Evolutionary conservation across 2,797 vertebrate species (phyloP), one percentile per base, ranked within the genome.

Genomic region (Lindbergichthys nudifrons): DNA sequence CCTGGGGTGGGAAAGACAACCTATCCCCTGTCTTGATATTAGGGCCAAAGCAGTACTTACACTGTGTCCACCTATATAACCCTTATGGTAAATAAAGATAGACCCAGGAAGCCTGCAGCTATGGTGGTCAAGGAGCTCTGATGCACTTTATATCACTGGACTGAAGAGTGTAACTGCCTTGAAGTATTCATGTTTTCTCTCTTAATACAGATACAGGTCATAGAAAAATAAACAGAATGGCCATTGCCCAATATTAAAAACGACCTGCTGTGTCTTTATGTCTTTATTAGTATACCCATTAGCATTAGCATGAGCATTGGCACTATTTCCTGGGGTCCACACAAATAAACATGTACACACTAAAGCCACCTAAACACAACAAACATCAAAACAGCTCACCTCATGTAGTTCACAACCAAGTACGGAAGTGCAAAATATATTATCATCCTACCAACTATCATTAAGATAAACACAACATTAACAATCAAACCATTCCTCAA

Each of bases 21-120:
- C 75, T 70, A 47, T 77, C 73, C 57, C 68, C 76, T 56, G 64
- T 82, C 68, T 87, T 65, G 42, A 12, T 67, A 74, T 18, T 45
- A 61, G 60, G 81, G 87, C 81, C 81, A 85, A 77, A 82, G 73
- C 80, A 74, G 80, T 87, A 80, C 88, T 91, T 90, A 79, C 75
- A 82, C 86, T 8, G 41, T 62, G 57, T 75, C 68, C 83, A 75
- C 86, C 77, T 80, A 62, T 85, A 75, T 84, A 85, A 89, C 84
- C 84, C 48, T 66, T 68, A 79, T 81, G 72, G 59, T 72, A 88
- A 83, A 83, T 70, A 52, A 82, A 87, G 80, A 90, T 88, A 80
- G 69, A 71, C 58, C 51, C 16, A n/a, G 16, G 65, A 75, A 19
- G 85, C 88, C 86, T 82, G 65, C 63, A 85, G 88, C 80, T 80